phyloP scores from a whole-genome alignment of 2,797 vertebrate species.

The Leptodactylus fallax region DNA sequence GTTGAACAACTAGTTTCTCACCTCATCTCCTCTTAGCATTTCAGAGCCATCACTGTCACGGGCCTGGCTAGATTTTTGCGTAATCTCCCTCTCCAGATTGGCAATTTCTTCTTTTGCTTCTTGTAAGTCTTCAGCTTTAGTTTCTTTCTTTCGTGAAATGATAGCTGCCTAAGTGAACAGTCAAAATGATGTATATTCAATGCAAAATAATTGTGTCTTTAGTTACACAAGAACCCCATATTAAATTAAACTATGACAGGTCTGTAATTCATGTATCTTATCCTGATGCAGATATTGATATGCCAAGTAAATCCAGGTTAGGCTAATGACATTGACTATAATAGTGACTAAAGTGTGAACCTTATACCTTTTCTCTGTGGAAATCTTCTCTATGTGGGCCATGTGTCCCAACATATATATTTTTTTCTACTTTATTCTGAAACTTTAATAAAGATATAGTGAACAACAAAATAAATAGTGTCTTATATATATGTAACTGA shows the following conservation, averaged over 20 bases:
- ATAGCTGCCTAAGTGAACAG: conserved; percentile 85
- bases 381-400: no score
- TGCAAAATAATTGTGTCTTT: neutral
- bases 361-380: no score
- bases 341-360: no score
- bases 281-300: no score
- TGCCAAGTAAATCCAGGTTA: no score
- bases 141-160: conserved; percentile 90
- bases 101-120: conserved; percentile 89
- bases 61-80: conserved; percentile 82
- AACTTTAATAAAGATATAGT: no score
- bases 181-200: neutral
- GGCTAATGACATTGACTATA: no score
- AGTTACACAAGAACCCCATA: no score
- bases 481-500: neutral
- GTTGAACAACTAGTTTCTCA: conserved; percentile 67
- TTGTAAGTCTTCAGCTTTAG: conserved; percentile 93
- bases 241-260: no score
- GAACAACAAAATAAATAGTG: neutral
- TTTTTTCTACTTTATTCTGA: no score
- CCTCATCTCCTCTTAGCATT: conserved; percentile 89
- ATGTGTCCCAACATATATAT: no score
- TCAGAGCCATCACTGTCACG: conserved; percentile 80
- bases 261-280: no score
- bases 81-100: conserved; percentile 81